phyloP scores from a whole-genome alignment of 2,888 invertebrate genomes.

The Platypus cylindrus region DNA sequence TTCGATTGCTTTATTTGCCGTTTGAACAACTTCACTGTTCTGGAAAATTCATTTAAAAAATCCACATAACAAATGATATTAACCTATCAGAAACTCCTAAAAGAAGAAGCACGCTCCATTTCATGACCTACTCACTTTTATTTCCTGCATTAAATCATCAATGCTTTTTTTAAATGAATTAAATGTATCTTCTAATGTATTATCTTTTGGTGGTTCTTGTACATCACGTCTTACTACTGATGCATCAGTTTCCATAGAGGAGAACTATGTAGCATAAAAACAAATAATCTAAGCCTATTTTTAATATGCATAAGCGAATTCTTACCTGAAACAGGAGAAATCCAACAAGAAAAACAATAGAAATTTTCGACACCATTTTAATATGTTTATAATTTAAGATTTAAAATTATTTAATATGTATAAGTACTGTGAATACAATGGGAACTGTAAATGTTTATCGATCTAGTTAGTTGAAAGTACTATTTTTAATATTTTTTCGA shows the following conservation, averaged over 20 bases:
- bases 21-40: conserved; percentile 22
- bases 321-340: conserved; percentile 20
- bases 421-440: too few species aligned
- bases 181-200: conserved; percentile 22
- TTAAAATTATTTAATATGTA: too few species aligned
- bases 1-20: conserved; percentile 16
- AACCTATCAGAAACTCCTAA: too few species aligned
- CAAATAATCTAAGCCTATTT: too few species aligned
- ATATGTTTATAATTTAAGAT: not conserved
- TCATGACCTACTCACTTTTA: conserved; percentile 22
- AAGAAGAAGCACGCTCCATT: too few species aligned
- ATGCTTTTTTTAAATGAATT: conserved; percentile 19
- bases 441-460: too few species aligned
- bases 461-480: too few species aligned
- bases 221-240: conserved; percentile 14
- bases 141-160: conserved; percentile 20
- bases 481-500: too few species aligned
- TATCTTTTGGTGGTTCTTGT: conserved; percentile 3
- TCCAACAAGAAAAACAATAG: conserved; percentile 16
- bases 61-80: too few species aligned
- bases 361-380: conserved; percentile 21
- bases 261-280: not conserved
- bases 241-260: conserved; percentile 9
- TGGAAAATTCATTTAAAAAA: too few species aligned
- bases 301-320: conserved; percentile 2